A percentile compares a stretch with the other conserved stretches of the same genome.
Evolutionary conservation across 2,888 invertebrate genomes (phyloP).

Genomic region (Epinotia demarniana): DNA sequence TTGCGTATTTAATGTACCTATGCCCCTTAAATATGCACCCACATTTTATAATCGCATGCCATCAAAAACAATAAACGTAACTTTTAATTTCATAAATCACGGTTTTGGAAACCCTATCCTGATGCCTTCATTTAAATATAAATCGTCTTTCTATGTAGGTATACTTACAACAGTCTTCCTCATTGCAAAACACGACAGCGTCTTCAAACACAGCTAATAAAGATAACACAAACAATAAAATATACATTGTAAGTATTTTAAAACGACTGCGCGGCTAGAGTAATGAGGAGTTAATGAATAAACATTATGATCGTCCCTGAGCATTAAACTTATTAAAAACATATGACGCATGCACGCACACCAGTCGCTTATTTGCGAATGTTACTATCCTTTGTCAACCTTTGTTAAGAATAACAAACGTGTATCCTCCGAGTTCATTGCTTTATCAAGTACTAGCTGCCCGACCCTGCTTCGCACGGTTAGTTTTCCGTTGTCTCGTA

Average conservation of each 20-base stretch:
- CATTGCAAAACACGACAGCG: neutral
- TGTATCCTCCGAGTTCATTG: neutral
- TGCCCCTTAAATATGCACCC: too few species aligned
- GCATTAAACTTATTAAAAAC: constrained; percentile 15
- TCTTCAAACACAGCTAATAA: neutral
- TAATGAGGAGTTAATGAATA: constrained; percentile 12
- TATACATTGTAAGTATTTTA: constrained; percentile 14
- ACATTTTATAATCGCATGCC: too few species aligned
- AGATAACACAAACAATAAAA: constrained; percentile 4
- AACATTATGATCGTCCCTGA: neutral
- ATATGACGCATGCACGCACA: constrained; percentile 18
- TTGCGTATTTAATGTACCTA: too few species aligned
- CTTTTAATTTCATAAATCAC: too few species aligned
- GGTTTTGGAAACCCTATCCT: too few species aligned
- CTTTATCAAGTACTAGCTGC: neutral
- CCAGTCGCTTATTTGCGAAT: constrained; percentile 6
- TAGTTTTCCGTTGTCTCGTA: too few species aligned
- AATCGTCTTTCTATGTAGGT: too few species aligned
- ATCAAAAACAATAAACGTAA: too few species aligned
- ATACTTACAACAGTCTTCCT: constrained; percentile 25
- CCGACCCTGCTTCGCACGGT: too few species aligned
- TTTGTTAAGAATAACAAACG: constrained; percentile 45
- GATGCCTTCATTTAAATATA: too few species aligned
- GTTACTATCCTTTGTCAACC: constrained; percentile 36
- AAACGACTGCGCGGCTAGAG: constrained; percentile 6